phyloP scores from a whole-genome alignment of 2,797 vertebrate species.

The Fundulus diaphanus region DNA sequence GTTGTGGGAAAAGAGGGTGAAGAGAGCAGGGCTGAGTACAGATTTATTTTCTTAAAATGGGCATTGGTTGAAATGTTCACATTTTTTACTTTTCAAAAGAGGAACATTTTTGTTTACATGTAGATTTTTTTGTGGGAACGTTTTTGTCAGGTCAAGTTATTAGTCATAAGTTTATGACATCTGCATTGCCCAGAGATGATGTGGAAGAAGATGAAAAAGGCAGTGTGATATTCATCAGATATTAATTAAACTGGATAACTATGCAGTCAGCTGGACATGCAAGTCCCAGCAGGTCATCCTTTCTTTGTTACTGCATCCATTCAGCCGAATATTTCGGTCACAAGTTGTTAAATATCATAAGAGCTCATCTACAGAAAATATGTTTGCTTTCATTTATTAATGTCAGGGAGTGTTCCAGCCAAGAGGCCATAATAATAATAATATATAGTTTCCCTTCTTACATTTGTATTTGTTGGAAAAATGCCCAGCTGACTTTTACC shows the following conservation, averaged over 20 bases:
- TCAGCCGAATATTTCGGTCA: not conserved
- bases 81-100: not conserved
- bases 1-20: too few relatives aligned
- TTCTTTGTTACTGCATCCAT: not conserved
- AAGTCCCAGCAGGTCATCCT: not conserved
- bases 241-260: not conserved
- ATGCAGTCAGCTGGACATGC: not conserved
- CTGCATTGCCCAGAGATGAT: not conserved
- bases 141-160: not conserved
- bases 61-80: not conserved
- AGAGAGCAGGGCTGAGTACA: too few relatives aligned
- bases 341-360: constrained; percentile 1
- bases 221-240: too few relatives aligned
- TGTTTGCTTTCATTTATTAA: constrained; percentile 4
- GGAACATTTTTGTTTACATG: not conserved
- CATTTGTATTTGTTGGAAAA: not conserved
- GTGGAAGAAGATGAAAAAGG: not conserved
- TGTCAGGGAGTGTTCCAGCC: not conserved
- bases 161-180: not conserved
- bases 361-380: not conserved
- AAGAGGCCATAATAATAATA: not conserved
- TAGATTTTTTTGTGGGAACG: not conserved
- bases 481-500: constrained; percentile 2
- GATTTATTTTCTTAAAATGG: not conserved
- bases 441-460: not conserved